phyloP scores from a whole-genome alignment of 2,888 invertebrate genomes.

The Agrypnus murinus region DNA sequence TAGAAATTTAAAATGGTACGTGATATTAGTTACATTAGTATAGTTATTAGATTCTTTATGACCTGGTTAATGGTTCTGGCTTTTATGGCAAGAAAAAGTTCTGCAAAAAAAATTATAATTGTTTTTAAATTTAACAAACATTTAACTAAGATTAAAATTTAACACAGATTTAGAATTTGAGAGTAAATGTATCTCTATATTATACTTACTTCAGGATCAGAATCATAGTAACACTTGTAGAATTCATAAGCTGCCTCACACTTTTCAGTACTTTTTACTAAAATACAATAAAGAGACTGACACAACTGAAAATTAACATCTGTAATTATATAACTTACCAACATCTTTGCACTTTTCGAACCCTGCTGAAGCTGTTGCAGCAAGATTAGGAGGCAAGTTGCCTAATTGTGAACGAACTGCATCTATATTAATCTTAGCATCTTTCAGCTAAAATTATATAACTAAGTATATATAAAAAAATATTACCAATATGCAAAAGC shows the following conservation, averaged over 20 bases:
- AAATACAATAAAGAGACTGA: background rate
- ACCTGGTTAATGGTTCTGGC: no score
- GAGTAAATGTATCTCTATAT: no score
- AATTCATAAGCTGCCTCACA: slow-evolving; percentile 19
- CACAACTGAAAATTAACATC: background rate
- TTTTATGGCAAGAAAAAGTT: no score
- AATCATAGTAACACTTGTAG: slow-evolving; percentile 25
- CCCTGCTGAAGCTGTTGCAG: background rate
- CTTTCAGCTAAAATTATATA: slow-evolving; percentile 22
- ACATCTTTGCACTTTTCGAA: slow-evolving; percentile 13
- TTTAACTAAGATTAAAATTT: no score
- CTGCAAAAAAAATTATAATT: no score
- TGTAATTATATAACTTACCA: background rate
- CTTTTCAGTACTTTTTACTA: slow-evolving; percentile 15
- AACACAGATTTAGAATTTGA: no score
- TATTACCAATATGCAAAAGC: slow-evolving; percentile 46
- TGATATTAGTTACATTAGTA: no score
- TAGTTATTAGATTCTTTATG: no score
- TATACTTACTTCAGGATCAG: slow-evolving; percentile 14
- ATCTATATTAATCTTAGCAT: slow-evolving; percentile 22
- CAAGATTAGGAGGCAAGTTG: background rate
- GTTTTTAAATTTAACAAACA: no score
- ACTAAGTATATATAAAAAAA: background rate
- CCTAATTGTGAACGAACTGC: background rate
- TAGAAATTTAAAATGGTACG: no score